Base-by-base conservation (phyloP, 2,888 invertebrate genomes). In the Pelosia muscerda region DNA sequence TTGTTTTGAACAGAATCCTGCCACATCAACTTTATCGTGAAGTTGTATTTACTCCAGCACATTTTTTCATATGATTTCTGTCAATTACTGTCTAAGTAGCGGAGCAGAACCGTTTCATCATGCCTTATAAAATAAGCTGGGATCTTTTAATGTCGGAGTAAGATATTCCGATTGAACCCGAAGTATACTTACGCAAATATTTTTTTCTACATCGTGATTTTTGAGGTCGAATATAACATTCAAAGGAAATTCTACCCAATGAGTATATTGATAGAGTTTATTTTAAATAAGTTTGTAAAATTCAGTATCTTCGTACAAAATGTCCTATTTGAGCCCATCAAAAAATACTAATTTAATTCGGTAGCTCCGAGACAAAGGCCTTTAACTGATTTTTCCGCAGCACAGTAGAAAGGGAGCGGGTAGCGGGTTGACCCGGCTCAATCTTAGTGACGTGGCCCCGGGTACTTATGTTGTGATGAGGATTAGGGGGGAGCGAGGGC, bases 271-370 rank as follows among this genome's bases (percentile, higher is more conserved):
- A 38, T 63, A 74, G 26, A 57, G 66, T 58, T 59, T 25, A 9
- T 69, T 8, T 73, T n/a, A 9, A 2, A 15, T 53, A 58, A 10
- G 9, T 5, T 11, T 19, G 2, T 22, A 54, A 15, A 49, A 61
- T 65, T 67, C 26, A 34, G 61, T 62, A 57, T 60, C 63, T 63
- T 63, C 55, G 25, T 31, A 55, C 22, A 63, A 64, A 72, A 64
- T 53, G 65, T 65, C 63, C 69, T 65, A 67, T 66, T 78, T 69
- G 26, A 68, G 65, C 61, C 63, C 71, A 66, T 79, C 71, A 78
- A 79, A 81, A 79, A 78, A 78, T 78, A 76, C 79, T 76, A 78
- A 79, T 79, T 81, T 74, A 74, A 81, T 78, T 78, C 77, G 63
- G 62, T 71, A 70, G 64, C 65, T 67, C 57, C 62, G 70, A 79